Percentiles rank a stretch among this genome's conserved stretches.
phyloP scores from a whole-genome alignment of 2,888 invertebrate species.

The Papilio gigon region DNA sequence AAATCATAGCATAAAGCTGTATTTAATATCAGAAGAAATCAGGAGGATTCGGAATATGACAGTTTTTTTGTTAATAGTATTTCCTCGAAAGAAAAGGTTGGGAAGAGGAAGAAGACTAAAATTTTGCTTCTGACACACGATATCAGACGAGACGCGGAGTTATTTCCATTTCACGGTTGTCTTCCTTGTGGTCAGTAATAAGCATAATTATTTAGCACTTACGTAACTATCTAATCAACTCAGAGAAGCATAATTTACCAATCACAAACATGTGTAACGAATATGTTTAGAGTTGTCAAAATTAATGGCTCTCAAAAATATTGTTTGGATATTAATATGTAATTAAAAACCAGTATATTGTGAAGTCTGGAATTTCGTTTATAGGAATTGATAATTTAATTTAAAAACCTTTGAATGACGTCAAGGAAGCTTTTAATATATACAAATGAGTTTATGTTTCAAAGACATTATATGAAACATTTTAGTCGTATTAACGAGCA shows the following conservation, averaged over 20 bases:
- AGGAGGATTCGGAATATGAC: no score
- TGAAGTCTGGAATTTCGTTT: background rate
- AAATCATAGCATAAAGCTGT: no score
- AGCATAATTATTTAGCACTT: background rate
- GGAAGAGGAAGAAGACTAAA: no score
- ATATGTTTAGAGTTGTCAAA: background rate
- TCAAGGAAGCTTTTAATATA: background rate
- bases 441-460: background rate
- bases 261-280: background rate
- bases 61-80: no score
- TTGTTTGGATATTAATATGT: background rate
- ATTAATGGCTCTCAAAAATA: background rate
- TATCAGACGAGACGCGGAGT: no score
- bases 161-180: no score
- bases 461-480: background rate
- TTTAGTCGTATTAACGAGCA: background rate
- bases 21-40: no score
- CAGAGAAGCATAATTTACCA: background rate
- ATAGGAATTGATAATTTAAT: background rate
- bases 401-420: background rate
- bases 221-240: no score
- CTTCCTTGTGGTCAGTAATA: no score
- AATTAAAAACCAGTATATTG: conserved; percentile 5
- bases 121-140: no score
- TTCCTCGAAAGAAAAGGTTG: no score